Evolutionary conservation across 1,140 invertebrate species (phyloP), one percentile per base, ranked within the genome.

Genomic region (Matsumurasca onukii): DNA sequence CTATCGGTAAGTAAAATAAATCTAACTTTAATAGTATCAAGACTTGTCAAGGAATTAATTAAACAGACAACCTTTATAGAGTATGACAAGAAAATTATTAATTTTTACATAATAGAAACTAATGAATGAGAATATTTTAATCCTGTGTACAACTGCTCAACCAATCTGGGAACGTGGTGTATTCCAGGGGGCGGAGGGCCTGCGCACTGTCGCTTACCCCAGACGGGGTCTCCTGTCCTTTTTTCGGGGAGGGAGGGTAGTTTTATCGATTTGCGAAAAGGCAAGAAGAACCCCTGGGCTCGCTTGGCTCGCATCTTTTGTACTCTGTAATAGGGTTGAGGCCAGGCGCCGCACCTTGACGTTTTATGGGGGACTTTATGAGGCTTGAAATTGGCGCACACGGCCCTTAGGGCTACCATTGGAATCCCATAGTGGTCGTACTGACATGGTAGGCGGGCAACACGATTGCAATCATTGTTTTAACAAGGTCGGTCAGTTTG

Each of bases 221-320:
- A n/a, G n/a, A n/a, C 55, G 24, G 55, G 15, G 55, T 39, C 34
- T 39, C 34, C 17, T 5, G 5, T 22, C 22, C 55, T 3, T 2
- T 27, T 5, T 5, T 17, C 34, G 34, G 55, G 24, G 55, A 12
- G 55, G 5, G 55, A 9, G 55, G 55, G 15, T 59, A 29, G 55
- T 25, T 39, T 59, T 59, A 59, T 59, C 30, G 55, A 59, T 59
- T 59, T 27, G 55, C 55, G 55, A 59, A 59, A 59, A 59, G 55
- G 55, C 55, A 59, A 59, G 55, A 59, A 59, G 55, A 59, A 24
- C 55, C 15, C 5, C 34, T 39, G 5, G 5, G 34, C 34, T 39
- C 34, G 34, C 34, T 39, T 17, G 24, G 55, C 25, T 59, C 25
- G 55, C 24, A 59, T 59, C 55, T 59, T 59, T 59, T 59, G 55